phyloP scores from a whole-genome alignment of 2,113 vertebrate genomes.

The Menura novaehollandiae region DNA sequence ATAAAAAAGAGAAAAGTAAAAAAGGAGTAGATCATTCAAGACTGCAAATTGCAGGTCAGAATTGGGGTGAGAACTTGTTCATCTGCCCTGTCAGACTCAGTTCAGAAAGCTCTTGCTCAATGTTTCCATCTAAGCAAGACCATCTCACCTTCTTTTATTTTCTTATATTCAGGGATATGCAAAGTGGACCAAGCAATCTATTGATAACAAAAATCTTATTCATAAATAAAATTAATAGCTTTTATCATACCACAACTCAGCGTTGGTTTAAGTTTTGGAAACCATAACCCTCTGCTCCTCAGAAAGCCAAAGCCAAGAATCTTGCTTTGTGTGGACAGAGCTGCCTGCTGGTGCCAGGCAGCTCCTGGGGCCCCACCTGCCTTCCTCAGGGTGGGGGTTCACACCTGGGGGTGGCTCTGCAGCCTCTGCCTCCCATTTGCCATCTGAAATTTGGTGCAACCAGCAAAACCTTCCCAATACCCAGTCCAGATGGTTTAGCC shows the following conservation, averaged over 20 bases:
- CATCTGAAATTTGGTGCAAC: background rate
- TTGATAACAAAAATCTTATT: background rate
- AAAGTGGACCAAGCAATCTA: background rate
- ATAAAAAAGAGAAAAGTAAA: background rate
- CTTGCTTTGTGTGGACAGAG: background rate
- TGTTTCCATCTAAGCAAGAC: background rate
- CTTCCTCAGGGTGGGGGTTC: background rate
- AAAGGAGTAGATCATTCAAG: background rate
- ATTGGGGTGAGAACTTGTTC: background rate
- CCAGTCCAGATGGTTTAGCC: accelerated
- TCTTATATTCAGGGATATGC: background rate
- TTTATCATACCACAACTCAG: background rate
- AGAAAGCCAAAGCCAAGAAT: background rate
- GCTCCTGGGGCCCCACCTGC: too few species aligned
- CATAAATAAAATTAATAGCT: background rate
- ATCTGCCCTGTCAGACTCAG: background rate
- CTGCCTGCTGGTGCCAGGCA: background rate
- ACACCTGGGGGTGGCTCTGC: background rate
- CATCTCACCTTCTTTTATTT: background rate
- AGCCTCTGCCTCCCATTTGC: background rate
- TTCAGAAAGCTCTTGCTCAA: background rate
- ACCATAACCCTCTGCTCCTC: background rate
- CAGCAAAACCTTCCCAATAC: background rate
- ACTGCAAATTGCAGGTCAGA: background rate
- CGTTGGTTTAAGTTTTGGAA: background rate